Base-by-base conservation (phyloP, 2,113 vertebrate genomes). In the Sinocyclocheilus rhinocerous region DNA sequence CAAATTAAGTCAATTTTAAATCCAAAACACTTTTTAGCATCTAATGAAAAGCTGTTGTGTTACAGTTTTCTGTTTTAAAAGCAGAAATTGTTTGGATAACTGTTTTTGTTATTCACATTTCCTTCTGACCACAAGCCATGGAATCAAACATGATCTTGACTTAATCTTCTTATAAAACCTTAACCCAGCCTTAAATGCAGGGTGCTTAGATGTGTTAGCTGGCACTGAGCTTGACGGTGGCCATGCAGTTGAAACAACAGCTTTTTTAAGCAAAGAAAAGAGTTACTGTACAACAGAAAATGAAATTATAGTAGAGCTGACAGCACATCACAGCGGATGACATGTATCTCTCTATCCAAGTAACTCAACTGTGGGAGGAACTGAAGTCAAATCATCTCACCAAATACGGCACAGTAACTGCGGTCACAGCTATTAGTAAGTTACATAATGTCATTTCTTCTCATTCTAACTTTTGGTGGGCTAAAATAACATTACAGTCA, bases 391-490 rank as follows among this genome's bases (percentile, higher is more conserved):
- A 77, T 72, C 50, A 20, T 18, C 45, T 92, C 0, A 73, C 57
- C 26, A 90, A 85, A 75, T 92, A 88, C 57, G 87, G 90, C 16
- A 72, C 87, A 67, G 79, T 88, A 55, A 84, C 90, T 65, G 86
- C 81, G 13, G 87, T 87, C 69, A 81, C 90, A 73, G 86, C 86
- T 65, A 85, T 92, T 69, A 88, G 91, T 92, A 91, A 91, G 90
- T 90, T 61, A 67, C 36, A n/a, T 42, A 33, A 70, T 83, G 15
- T 70, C 0, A 63, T 69, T 75, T 29, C 9, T 24, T 83, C 39
- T 78, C 26, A 63, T 57, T 33, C 18, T 72, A 39, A 36, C 16
- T 7, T 29, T n/a, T 42, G 16, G 18, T 65, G 33, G 39, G 73
- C 39, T 42, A 20, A 45, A 73, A 42, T 36, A 73, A 73, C 4